phyloP scores from a whole-genome alignment of 2,888 invertebrate genomes.

The Lagria hirta region DNA sequence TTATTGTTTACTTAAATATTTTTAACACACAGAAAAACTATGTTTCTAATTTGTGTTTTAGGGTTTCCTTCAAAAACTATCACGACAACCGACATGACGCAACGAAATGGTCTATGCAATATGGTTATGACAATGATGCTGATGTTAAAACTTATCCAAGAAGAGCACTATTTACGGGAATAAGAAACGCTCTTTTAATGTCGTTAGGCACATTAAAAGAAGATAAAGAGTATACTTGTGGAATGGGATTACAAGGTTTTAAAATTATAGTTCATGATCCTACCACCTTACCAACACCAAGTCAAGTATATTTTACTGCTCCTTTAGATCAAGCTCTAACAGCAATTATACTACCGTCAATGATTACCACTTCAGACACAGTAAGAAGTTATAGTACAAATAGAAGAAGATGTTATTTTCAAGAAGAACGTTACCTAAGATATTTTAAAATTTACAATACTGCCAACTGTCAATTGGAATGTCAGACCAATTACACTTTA shows the following conservation, averaged over 20 bases:
- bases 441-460: constrained; percentile 70
- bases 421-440: constrained; percentile 62
- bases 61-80: too few relatives aligned
- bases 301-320: constrained; percentile 68
- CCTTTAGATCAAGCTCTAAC: constrained; percentile 69
- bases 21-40: too few relatives aligned
- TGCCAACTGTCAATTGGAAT: constrained; percentile 71
- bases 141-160: too few relatives aligned
- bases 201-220: constrained; percentile 25
- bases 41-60: too few relatives aligned
- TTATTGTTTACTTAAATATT: too few relatives aligned
- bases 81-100: background rate
- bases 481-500: constrained; percentile 66
- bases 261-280: constrained; percentile 67
- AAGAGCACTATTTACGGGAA: background rate
- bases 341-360: constrained; percentile 68
- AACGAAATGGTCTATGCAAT: background rate
- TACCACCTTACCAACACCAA: constrained; percentile 64
- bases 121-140: too few relatives aligned
- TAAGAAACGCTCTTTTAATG: constrained; percentile 40
- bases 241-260: constrained; percentile 35
- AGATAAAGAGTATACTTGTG: constrained; percentile 36
- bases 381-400: constrained; percentile 63
- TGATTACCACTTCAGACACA: constrained; percentile 69
- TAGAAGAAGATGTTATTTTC: constrained; percentile 68